A percentile compares a stretch with the other conserved stretches of the same genome.
phyloP scores from a whole-genome alignment of 2,797 vertebrate species.

The Propithecus perrieri region DNA sequence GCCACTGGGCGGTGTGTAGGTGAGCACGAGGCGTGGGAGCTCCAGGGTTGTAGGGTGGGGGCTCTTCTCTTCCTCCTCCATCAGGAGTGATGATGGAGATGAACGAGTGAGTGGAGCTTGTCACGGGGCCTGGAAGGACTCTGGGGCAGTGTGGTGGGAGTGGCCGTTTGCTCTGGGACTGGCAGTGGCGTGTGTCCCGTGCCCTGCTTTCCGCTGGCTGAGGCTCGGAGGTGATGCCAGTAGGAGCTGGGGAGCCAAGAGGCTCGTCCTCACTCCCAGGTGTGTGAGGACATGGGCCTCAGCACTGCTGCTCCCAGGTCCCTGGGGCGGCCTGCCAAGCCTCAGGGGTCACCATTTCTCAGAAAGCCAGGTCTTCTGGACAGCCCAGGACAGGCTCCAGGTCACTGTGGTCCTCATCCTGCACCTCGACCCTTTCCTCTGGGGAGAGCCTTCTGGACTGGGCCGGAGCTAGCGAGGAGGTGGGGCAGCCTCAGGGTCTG shows the following conservation, averaged over 20 bases:
- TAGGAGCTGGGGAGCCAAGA: rapidly evolving
- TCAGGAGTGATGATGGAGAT: not conserved
- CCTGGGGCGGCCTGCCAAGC: not conserved
- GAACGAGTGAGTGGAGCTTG: not conserved
- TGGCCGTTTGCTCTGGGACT: not conserved
- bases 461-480: not conserved
- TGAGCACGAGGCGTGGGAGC: rapidly evolving
- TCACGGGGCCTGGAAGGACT: rapidly evolving
- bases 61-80: too few species aligned
- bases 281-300: not conserved
- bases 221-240: rapidly evolving
- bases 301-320: rapidly evolving
- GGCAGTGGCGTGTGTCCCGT: rapidly evolving
- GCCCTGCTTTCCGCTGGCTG: not conserved
- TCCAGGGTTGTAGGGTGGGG: too few species aligned
- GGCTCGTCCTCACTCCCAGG: not conserved
- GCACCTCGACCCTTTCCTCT: not conserved
- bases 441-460: too few species aligned
- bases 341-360: not conserved
- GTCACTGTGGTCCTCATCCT: not conserved
- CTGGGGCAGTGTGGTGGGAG: too few species aligned
- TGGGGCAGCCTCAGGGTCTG: too few species aligned
- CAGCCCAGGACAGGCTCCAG: not conserved
- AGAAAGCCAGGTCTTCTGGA: not conserved
- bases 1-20: not conserved